These are phyloP conservation scores for Sminthurinus aureus DNA, from an alignment of 2,888 invertebrate genomes.

Conservation along the genomic window DNA sequence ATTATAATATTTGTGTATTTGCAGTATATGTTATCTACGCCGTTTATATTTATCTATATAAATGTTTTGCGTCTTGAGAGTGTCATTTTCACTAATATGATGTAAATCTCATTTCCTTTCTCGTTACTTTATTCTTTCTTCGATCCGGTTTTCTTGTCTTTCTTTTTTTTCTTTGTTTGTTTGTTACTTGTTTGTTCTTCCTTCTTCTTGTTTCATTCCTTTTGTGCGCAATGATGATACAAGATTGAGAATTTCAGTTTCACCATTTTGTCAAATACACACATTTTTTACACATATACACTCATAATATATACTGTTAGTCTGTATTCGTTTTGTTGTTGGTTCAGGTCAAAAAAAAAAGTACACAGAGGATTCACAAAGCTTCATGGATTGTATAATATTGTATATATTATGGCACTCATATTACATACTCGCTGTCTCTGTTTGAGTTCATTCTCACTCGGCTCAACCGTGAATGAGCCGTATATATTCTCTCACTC, in stretches of 20 bases:
- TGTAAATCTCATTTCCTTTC: conserved; percentile 10
- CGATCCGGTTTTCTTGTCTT: background rate
- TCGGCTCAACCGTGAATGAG: conserved; percentile 38
- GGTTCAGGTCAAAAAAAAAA: conserved; percentile 17
- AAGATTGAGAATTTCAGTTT: background rate
- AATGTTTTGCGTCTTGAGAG: background rate
- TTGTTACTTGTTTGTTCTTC: background rate
- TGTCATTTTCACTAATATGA: conserved; percentile 5
- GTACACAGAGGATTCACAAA: conserved; percentile 20
- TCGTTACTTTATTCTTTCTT: background rate
- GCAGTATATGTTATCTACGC: conserved; percentile 23
- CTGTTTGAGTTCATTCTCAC: conserved; percentile 38
- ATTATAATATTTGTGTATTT: conserved; percentile 17
- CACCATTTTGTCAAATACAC: background rate
- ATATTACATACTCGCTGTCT: conserved; percentile 4
- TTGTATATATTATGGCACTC: conserved; percentile 42
- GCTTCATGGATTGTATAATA: conserved; percentile 36
- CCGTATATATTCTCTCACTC: conserved; percentile 36
- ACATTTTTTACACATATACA: background rate
- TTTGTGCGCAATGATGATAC: background rate
- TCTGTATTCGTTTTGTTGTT: background rate
- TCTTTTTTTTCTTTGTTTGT: background rate
- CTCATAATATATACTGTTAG: background rate
- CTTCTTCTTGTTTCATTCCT: background rate
- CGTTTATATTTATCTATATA: background rate